phyloP scores from a whole-genome alignment of 2,113 vertebrate species.

The Catharus minimus region DNA sequence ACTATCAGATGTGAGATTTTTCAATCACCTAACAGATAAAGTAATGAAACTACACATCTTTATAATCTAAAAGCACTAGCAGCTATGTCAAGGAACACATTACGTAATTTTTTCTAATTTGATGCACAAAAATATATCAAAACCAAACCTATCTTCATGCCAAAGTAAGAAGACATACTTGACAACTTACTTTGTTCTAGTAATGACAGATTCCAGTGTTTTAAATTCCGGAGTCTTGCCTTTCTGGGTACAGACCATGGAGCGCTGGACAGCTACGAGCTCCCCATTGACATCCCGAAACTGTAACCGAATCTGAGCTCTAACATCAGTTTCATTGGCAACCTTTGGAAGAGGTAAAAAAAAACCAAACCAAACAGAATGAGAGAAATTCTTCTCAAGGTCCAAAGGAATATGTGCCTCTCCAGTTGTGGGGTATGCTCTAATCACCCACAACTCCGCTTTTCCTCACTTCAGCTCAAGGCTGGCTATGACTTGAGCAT shows the following conservation, averaged over 20 bases:
- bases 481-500: not conserved
- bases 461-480: not conserved
- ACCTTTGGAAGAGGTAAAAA: slow-evolving; percentile 71
- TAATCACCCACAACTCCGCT: not conserved
- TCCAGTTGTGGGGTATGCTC: not conserved
- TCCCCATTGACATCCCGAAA: slow-evolving; percentile 90
- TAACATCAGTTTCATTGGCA: slow-evolving; percentile 93
- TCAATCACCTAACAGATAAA: not conserved
- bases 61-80: not conserved
- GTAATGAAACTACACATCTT: not conserved
- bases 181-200: slow-evolving; percentile 83
- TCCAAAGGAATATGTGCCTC: not conserved
- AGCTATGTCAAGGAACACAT: not conserved
- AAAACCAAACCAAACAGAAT: not conserved
- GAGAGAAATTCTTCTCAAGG: not conserved
- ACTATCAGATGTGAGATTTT: not conserved
- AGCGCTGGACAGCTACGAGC: slow-evolving; percentile 85
- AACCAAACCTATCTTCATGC: not conserved
- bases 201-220: slow-evolving; percentile 93
- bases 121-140: not conserved
- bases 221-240: slow-evolving; percentile 93
- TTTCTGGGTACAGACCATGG: slow-evolving; percentile 94
- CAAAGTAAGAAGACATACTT: not conserved
- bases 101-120: not conserved
- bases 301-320: slow-evolving; percentile 92